These are phyloP conservation scores for Acronicta psi DNA, from an alignment of 2,888 invertebrate genomes.

Conservation along the genomic window DNA sequence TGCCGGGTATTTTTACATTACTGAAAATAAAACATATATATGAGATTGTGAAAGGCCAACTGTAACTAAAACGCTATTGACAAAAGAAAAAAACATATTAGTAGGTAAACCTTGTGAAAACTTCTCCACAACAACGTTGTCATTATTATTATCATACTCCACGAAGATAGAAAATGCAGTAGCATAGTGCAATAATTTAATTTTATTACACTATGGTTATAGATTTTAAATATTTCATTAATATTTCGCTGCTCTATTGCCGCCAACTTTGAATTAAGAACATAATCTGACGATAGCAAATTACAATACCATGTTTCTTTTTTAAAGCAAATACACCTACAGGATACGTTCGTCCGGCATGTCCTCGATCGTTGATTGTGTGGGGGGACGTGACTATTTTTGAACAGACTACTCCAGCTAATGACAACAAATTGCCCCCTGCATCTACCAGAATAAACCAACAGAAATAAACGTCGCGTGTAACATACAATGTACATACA, in stretches of 20 bases:
- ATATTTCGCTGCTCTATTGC: neutral
- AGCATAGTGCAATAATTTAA: too few relatives aligned
- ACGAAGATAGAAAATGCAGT: too few relatives aligned
- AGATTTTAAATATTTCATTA: too few relatives aligned
- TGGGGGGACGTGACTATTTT: slow-evolving; percentile 78
- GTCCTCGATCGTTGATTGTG: slow-evolving; percentile 73
- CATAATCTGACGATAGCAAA: neutral
- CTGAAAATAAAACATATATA: too few relatives aligned
- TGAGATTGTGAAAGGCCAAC: too few relatives aligned
- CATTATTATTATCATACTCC: too few relatives aligned
- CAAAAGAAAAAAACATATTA: too few relatives aligned
- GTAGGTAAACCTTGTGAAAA: too few relatives aligned
- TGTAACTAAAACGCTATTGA: too few relatives aligned
- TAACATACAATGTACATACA: slow-evolving; percentile 27
- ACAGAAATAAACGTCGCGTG: slow-evolving; percentile 70
- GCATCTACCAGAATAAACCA: slow-evolving; percentile 70
- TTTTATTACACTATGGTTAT: too few relatives aligned
- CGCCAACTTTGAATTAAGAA: slow-evolving; percentile 7
- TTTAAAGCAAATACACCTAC: slow-evolving; percentile 28
- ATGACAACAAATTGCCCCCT: slow-evolving; percentile 80
- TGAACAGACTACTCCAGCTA: slow-evolving; percentile 66
- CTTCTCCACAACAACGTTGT: too few relatives aligned
- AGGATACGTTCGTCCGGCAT: slow-evolving; percentile 52
- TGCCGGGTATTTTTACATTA: too few relatives aligned
- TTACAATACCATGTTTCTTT: slow-evolving; percentile 11